phyloP scores from a whole-genome alignment of 2,888 invertebrate species.

The Fabriciana adippe region DNA sequence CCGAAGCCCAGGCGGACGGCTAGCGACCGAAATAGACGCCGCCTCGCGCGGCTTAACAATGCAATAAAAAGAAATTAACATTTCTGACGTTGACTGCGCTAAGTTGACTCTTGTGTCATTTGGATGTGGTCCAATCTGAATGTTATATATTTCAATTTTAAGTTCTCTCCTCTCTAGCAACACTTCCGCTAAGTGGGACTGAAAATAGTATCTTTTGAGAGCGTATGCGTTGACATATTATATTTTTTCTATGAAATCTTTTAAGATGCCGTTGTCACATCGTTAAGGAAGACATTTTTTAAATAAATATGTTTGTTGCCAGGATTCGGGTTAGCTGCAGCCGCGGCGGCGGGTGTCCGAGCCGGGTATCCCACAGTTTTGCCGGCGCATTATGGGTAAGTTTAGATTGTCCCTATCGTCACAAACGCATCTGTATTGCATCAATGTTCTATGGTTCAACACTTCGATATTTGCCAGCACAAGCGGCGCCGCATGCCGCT shows the following conservation, averaged over 20 bases:
- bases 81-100: conserved; percentile 71
- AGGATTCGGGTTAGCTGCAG: conserved; percentile 75
- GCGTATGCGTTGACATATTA: conserved; percentile 59
- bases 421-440: conserved; percentile 57
- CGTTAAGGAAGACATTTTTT: conserved; percentile 46
- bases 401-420: conserved; percentile 48
- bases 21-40: conserved; percentile 75
- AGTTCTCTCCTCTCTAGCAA: conserved; percentile 54
- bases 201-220: conserved; percentile 64
- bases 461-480: conserved; percentile 80
- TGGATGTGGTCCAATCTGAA: conserved; percentile 75
- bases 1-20: conserved; percentile 71
- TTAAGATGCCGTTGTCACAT: conserved; percentile 24
- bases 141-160: conserved; percentile 67
- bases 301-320: conserved; percentile 56
- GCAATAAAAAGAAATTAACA: conserved; percentile 83
- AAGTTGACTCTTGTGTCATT: conserved; percentile 80
- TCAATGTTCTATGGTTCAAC: conserved; percentile 79
- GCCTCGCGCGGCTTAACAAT: conserved; percentile 79
- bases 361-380: conserved; percentile 90
- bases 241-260: conserved; percentile 49
- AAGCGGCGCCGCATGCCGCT: conserved; percentile 72
- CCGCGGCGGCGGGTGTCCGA: conserved; percentile 86
- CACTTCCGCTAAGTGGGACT: conserved; percentile 75
- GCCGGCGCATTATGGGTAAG: conserved; percentile 94